Percentiles rank a stretch among this genome's conserved stretches.
These are phyloP conservation scores for Protonibea diacanthus DNA, from an alignment of 2,797 vertebrate species.

Conservation along the genomic window DNA sequence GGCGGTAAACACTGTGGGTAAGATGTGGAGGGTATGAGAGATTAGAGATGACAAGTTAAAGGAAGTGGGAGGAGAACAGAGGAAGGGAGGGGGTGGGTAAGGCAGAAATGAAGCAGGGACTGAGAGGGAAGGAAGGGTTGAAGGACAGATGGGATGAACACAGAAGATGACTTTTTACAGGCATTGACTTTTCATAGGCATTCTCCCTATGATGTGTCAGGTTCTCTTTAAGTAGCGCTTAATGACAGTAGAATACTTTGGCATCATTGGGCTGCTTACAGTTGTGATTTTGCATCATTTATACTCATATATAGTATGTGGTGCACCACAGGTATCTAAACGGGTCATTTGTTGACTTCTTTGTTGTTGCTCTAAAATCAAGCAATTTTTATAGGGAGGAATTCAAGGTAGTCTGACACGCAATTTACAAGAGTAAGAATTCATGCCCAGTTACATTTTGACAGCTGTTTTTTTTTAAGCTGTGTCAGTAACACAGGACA, in stretches of 20 bases:
- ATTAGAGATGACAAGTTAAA: constrained; percentile 16
- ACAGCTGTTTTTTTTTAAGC: too few relatives aligned
- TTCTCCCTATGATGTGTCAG: constrained; percentile 6
- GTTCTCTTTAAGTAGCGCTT: background rate
- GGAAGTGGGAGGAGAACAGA: constrained; percentile 9
- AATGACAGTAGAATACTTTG: background rate
- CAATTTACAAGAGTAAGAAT: background rate
- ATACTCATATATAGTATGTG: background rate
- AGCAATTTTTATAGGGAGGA: background rate
- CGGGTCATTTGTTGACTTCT: background rate
- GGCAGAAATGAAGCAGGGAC: background rate
- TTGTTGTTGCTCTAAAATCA: background rate
- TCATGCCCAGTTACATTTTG: too few relatives aligned
- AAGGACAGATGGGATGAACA: constrained; percentile 3
- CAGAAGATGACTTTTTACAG: background rate
- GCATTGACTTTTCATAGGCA: background rate
- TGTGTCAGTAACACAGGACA: background rate
- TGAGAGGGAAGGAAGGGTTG: background rate
- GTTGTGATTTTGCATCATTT: background rate
- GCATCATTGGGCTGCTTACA: background rate
- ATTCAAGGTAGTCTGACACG: background rate
- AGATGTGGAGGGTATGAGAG: background rate
- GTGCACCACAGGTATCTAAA: background rate
- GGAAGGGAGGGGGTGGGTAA: background rate
- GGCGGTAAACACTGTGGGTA: background rate